Conservation (phyloP, 2,797 vertebrate genomes). For the Varecia variegata region DNA sequence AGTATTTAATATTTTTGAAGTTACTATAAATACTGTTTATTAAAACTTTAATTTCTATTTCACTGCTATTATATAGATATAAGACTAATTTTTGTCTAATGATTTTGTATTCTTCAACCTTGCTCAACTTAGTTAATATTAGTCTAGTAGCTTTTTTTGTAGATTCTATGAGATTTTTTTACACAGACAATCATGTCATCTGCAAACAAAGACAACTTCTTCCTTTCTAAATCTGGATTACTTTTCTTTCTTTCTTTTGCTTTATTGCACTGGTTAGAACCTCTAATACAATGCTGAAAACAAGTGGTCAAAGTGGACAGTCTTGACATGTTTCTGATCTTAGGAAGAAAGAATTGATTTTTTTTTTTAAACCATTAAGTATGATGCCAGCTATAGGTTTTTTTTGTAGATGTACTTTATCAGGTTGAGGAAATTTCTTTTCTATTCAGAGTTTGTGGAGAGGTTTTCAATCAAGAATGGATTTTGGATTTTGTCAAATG, state of each 20-base stretch:
- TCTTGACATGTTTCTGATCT: background rate
- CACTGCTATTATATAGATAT: background rate
- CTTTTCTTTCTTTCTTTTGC: background rate
- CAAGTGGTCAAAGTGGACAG: background rate
- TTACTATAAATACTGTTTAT: background rate
- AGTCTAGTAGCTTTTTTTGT: background rate
- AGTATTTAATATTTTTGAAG: slow-evolving; percentile 7
- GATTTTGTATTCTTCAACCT: background rate
- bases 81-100: background rate
- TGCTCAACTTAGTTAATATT: background rate
- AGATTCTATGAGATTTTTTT: background rate
- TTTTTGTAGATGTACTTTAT: background rate
- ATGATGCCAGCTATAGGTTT: background rate
- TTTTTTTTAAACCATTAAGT: background rate
- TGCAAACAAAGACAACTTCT: background rate
- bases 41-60: background rate
- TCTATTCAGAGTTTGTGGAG: background rate
- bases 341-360: background rate
- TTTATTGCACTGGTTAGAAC: background rate
- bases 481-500: background rate
- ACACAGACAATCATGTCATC: background rate
- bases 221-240: background rate
- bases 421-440: background rate
- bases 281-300: background rate
- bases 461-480: background rate